A percentile compares a stretch with the other conserved stretches of the same genome.
Evolutionary conservation across 2,888 invertebrate species (phyloP).

Genomic region (Nomada ferruginata): DNA sequence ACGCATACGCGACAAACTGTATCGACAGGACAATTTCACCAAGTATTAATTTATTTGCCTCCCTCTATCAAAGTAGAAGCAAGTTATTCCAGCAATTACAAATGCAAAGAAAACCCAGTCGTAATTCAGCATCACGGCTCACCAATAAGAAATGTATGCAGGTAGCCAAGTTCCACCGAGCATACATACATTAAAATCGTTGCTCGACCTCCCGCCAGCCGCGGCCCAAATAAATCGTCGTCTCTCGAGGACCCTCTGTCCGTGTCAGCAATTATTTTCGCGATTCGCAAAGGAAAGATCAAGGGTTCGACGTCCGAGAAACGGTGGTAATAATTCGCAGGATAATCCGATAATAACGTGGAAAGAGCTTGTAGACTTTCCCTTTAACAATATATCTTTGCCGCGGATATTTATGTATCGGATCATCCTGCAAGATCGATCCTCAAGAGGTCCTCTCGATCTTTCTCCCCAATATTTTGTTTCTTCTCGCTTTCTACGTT

Average conservation of each 20-base stretch:
- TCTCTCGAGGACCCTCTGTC: not conserved
- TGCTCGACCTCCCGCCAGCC: not conserved
- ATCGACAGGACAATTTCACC: too few relatives aligned
- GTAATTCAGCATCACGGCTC: too few relatives aligned
- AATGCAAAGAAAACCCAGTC: too few relatives aligned
- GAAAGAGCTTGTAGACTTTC: slow-evolving; percentile 27
- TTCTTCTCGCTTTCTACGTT: too few relatives aligned
- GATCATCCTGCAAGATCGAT: slow-evolving; percentile 15
- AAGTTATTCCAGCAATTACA: too few relatives aligned
- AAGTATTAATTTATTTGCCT: too few relatives aligned
- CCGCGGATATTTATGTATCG: slow-evolving; percentile 25
- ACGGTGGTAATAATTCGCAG: slow-evolving; percentile 47
- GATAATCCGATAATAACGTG: slow-evolving; percentile 56
- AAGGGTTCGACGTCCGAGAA: slow-evolving; percentile 28
- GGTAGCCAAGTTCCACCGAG: not conserved
- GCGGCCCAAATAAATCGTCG: slow-evolving; percentile 13
- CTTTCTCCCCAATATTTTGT: not conserved
- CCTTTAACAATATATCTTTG: slow-evolving; percentile 28
- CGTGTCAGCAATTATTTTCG: slow-evolving; percentile 44
- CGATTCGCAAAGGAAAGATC: slow-evolving; percentile 30
- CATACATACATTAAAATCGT: not conserved
- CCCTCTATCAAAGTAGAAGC: too few relatives aligned
- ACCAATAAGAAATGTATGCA: not conserved
- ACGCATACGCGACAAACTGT: too few relatives aligned
- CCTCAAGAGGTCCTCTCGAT: not conserved